Percentiles rank a stretch among this genome's conserved stretches.
These are phyloP conservation scores for Rhinoraja longicauda DNA, from an alignment of 2,797 vertebrate species.

Conservation along the genomic window DNA sequence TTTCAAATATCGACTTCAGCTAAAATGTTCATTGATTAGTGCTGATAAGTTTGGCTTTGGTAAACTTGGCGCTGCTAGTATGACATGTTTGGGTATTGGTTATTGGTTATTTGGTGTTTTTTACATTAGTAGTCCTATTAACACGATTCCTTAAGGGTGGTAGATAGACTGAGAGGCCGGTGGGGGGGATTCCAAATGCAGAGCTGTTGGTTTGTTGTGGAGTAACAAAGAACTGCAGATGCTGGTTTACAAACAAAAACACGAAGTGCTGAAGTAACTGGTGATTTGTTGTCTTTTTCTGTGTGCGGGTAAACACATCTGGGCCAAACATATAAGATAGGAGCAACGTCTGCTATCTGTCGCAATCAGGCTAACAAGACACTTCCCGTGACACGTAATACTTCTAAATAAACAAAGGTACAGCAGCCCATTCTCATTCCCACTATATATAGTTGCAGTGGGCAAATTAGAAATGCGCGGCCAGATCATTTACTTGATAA, in stretches of 20 bases:
- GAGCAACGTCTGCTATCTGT: constrained; percentile 2
- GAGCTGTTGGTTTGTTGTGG: background rate
- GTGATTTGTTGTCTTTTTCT: background rate
- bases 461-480: background rate
- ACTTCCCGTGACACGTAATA: constrained; percentile 7
- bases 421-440: too few species aligned
- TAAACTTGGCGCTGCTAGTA: background rate
- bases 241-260: too few species aligned
- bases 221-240: too few species aligned
- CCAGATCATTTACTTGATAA: background rate
- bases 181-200: background rate
- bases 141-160: background rate
- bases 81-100: background rate
- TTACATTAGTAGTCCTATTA: background rate
- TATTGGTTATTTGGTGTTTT: background rate
- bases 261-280: too few species aligned
- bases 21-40: background rate
- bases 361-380: background rate
- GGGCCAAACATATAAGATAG: background rate
- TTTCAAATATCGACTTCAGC: constrained; percentile 13
- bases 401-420: constrained; percentile 31
- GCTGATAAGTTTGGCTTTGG: background rate
- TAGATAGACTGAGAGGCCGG: background rate
- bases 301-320: background rate
- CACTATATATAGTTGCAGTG: background rate